Evolutionary conservation across 2,113 vertebrate species (phyloP).

Genomic region (Lophius piscatorius): DNA sequence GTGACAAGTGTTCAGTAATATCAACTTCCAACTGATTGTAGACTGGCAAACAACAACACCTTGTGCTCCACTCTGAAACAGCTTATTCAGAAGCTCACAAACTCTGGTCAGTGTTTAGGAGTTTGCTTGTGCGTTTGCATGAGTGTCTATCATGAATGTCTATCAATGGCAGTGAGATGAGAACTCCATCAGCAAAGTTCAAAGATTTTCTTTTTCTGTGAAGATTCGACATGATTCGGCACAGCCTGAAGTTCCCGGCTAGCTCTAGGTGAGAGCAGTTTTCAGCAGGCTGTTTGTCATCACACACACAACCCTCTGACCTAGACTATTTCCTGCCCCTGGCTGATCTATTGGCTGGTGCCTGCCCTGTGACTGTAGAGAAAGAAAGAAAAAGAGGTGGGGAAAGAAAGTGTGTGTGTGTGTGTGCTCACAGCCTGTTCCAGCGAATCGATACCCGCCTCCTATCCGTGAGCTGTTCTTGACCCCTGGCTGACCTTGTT

Average conservation of each 20-base stretch:
- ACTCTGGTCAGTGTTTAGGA: conserved; percentile 4
- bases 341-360: conserved; percentile 79
- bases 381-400: conserved; percentile 49
- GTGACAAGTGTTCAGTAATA: conserved; percentile 47
- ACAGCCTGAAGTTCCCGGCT: conserved; percentile 60
- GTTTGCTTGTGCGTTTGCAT: conserved; percentile 6
- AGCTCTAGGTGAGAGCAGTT: conserved; percentile 59
- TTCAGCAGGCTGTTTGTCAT: conserved; percentile 75
- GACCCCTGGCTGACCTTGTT: conserved; percentile 75
- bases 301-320: conserved; percentile 63
- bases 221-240: conserved; percentile 44
- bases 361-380: conserved; percentile 69
- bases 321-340: conserved; percentile 74
- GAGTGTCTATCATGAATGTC: too few relatives aligned
- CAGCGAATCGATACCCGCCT: conserved; percentile 79
- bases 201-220: conserved; percentile 44
- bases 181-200: conserved; percentile 24
- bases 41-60: conserved; percentile 5
- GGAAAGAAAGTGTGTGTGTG: conserved; percentile 38
- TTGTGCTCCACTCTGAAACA: conserved; percentile 15
- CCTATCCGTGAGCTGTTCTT: conserved; percentile 76
- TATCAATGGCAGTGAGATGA: conserved; percentile 19
- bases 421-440: conserved; percentile 63
- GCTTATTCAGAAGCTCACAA: conserved; percentile 5
- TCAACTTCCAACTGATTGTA: conserved; percentile 16